A percentile compares a stretch with the other conserved stretches of the same genome.
Conservation (phyloP, 2,113 vertebrate species). For the Lophochroa leadbeateri region DNA sequence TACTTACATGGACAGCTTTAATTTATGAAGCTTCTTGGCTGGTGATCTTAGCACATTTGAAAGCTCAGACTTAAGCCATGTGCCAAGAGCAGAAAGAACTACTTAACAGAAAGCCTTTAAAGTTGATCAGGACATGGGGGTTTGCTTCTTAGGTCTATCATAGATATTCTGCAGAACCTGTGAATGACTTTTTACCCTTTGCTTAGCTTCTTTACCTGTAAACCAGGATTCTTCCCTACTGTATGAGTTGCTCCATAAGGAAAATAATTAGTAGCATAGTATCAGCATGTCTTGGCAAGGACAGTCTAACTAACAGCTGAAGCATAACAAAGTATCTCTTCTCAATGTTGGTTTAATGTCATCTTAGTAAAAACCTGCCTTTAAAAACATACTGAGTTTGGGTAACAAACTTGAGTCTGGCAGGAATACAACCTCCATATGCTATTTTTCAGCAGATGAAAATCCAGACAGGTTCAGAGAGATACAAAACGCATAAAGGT, state of each 20-base stretch:
- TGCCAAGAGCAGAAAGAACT: not conserved
- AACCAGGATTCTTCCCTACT: not conserved
- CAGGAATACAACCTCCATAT: not conserved
- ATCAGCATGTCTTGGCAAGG: not conserved
- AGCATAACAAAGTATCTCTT: not conserved
- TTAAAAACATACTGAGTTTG: not conserved
- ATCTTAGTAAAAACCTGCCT: not conserved
- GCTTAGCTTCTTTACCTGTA: not conserved
- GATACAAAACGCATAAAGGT: not conserved
- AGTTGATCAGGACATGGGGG: not conserved
- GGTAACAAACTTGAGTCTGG: not conserved
- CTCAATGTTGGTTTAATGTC: not conserved
- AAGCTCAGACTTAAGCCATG: not conserved
- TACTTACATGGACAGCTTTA: not conserved
- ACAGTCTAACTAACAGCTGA: not conserved
- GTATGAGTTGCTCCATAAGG: not conserved
- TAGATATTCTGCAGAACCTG: not conserved
- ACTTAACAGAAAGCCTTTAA: not conserved
- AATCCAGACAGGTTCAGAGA: not conserved
- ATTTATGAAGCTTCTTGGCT: not conserved
- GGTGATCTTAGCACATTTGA: not conserved
- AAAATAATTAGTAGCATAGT: not conserved
- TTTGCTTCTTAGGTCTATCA: not conserved
- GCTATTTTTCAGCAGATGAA: not conserved
- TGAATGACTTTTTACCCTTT: not conserved